Base-by-base conservation (phyloP, 1,140 invertebrate species). In the Drosophila asahinai region DNA sequence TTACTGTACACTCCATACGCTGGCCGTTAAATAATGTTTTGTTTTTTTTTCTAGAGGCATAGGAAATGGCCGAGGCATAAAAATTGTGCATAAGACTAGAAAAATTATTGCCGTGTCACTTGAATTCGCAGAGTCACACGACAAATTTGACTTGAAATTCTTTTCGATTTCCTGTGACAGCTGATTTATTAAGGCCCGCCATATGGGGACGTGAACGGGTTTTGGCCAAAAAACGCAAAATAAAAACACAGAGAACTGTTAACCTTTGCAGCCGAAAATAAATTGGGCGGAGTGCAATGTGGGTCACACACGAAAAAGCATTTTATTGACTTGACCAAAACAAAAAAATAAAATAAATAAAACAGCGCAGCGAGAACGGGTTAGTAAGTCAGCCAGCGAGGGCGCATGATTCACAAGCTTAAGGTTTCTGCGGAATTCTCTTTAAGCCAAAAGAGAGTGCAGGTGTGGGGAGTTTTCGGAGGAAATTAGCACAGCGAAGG, bases 281-380 rank as follows among this genome's bases (percentile, higher is more conserved):
- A 65, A 59, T 30, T 52, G 52, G 49, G 60, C n/a, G 61, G 51
- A 42, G 30, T 60, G 74, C 84, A 78, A 89, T 89, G 74, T 87
- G 84, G 84, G 84, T 89, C 84, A 83, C 47, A 43, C 55, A 12
- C 57, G 9, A 59, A 67, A 48, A 63, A 52, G 68, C 54, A 60
- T 79, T 84, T 90, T 83, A 84, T 84, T 79, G 81, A 79, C 70
- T 76, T 84, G 78, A 65, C 66, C 81, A 78, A 59, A 81, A 72
- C 4, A 52, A 52, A 33, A 19, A 7, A 72, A 45, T 51, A 19
- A 48, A 40, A 15, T 40, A 27, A 36, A 36, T 36, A 36, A 61
- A 49, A 42, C 38, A 33, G 36, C 38, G 36, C 30, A 17, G 57
- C 17, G 40, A 47, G 49, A 77, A 75, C 81, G 84, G 84, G 86